Conservation (phyloP, 2,888 invertebrate genomes). For the Leucophenga maculata region DNA sequence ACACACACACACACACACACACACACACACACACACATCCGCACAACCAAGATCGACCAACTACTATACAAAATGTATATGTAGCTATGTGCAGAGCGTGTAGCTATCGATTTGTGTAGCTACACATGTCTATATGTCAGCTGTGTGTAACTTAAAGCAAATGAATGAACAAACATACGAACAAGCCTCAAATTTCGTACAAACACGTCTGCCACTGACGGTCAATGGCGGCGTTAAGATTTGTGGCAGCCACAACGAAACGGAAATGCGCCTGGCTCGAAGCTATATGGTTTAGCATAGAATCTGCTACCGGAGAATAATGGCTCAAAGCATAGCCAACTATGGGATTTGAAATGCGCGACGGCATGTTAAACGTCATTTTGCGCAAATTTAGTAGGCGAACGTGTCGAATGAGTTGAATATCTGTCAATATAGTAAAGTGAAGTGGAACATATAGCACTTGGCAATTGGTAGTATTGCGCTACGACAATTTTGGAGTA, state of each 20-base stretch:
- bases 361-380: constrained; percentile 22
- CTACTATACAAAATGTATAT: neutral
- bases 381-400: constrained; percentile 29
- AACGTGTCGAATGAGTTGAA: constrained; percentile 1
- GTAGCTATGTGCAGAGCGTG: neutral
- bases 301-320: neutral
- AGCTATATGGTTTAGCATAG: neutral
- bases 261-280: neutral
- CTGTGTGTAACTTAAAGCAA: neutral
- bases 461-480: too few relatives aligned
- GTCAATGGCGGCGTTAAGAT: constrained; percentile 9
- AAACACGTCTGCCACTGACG: constrained; percentile 23
- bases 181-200: neutral
- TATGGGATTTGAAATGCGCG: constrained; percentile 22
- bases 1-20: neutral
- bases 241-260: constrained; percentile 8
- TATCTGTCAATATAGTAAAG: too few relatives aligned
- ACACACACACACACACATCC: neutral
- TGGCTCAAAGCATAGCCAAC: constrained; percentile 5
- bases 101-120: neutral
- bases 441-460: too few relatives aligned
- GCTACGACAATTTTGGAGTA: too few relatives aligned
- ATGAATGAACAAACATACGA: neutral
- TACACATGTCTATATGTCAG: constrained; percentile 17
- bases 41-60: neutral